Conservation (phyloP, 2,113 vertebrate genomes). For the Taurulus bubalis region DNA sequence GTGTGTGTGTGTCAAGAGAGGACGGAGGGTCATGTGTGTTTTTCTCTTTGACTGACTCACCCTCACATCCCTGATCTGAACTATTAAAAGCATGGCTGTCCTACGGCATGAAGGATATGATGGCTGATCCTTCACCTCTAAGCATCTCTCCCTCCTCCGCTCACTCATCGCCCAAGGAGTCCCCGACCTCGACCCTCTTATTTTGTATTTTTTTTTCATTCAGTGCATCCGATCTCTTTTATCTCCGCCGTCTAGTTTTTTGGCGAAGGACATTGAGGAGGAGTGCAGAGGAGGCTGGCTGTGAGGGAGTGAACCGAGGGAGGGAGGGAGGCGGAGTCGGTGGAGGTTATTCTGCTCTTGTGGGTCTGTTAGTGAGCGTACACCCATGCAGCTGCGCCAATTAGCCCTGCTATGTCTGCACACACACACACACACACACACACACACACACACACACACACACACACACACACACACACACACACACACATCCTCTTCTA, state of each 20-base stretch:
- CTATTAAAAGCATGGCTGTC: conserved; percentile 74
- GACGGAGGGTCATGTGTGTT: conserved; percentile 49
- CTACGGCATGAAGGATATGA: conserved; percentile 63
- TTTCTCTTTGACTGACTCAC: conserved; percentile 73
- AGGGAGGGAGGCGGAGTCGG: conserved; percentile 8
- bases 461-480: conserved; percentile 11
- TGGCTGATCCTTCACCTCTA: conserved; percentile 74
- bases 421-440: conserved; percentile 14
- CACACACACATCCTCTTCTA: conserved; percentile 23
- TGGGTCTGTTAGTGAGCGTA: conserved; percentile 72
- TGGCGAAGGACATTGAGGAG: conserved; percentile 46
- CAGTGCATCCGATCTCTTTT: conserved; percentile 37
- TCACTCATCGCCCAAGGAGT: conserved; percentile 25
- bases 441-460: conserved; percentile 20
- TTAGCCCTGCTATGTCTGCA: conserved; percentile 62
- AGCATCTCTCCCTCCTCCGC: conserved; percentile 25
- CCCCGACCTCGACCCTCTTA: conserved; percentile 18
- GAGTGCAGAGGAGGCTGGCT: conserved; percentile 54
- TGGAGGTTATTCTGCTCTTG: conserved; percentile 79
- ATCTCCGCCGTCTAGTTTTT: conserved; percentile 26
- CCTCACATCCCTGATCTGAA: conserved; percentile 64
- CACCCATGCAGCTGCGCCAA: conserved; percentile 77
- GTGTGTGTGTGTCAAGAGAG: conserved; percentile 10
- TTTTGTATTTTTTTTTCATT: conserved; percentile 26
- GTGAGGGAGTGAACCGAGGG: conserved; percentile 56